Base-by-base conservation (phyloP, 2,888 invertebrate species). In the Margaritifera margaritifera region DNA sequence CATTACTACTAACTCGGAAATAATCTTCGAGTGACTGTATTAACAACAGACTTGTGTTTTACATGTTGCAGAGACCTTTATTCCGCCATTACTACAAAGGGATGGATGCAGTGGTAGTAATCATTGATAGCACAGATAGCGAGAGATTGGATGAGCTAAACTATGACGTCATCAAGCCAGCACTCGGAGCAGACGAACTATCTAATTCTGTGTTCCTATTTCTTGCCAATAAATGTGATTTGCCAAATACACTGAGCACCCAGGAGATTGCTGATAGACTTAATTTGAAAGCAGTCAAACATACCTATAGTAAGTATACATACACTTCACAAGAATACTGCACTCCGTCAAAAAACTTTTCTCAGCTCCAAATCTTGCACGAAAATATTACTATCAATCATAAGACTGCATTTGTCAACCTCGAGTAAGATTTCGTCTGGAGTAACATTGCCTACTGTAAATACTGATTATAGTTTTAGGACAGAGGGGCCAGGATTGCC, bases 51-150 rank as follows among this genome's bases (percentile, higher is more conserved):
- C 42, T 15, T 42, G 42, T 15, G 11, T 11, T 42, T n/a, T 42
- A 11, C 57, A 53, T 20, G 61, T 77, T 71, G 8, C 79, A 86
- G 86, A 77, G 86, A 4, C 86, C 86, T 0, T 66, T 86, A 55
- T 84, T 84, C 77, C 80, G 84, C 2, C 85, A 86, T 71, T 86
- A 86, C 74, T 86, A 85, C 78, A 84, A 84, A 72, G 85, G 85
- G 4, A 82, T 84, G 1, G 84, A 86, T 71, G 86, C 86, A 15
- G 86, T 86, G n/a, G 82, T 86, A 18, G 82, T 86, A 42, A 83
- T 86, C 54, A 81, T 86, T n/a, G 86, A 86, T 64, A 81, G 83
- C 55, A 72, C 80, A 8, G 86, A 86, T 63, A 66, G 75, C 5
- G 84, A 86, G 62, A 64, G 86, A 42, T 56, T 86, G 50, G 85